Evolutionary conservation across 2,797 vertebrate genomes (phyloP).

Genomic region (Scyliorhinus canicula): DNA sequence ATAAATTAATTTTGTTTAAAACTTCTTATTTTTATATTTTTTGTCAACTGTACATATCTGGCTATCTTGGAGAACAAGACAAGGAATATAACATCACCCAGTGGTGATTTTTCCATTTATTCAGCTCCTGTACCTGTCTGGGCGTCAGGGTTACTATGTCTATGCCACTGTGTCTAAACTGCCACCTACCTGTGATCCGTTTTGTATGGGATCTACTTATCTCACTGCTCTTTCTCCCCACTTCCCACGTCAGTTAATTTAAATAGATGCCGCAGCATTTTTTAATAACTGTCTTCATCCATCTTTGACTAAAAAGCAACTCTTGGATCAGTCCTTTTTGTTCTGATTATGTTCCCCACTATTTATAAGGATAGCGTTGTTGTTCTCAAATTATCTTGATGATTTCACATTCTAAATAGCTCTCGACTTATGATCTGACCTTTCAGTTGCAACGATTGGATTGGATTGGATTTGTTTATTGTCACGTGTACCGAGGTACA

Average conservation of each 20-base stretch:
- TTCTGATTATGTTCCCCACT: not conserved
- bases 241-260: not conserved
- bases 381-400: not conserved
- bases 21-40: too few species aligned
- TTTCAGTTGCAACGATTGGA: not conserved
- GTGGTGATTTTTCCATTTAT: not conserved
- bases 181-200: not conserved
- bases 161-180: not conserved
- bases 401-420: not conserved
- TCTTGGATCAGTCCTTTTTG: not conserved
- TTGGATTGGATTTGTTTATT: too few species aligned
- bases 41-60: too few species aligned
- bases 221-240: not conserved
- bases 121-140: not conserved
- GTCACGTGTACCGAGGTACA: too few species aligned
- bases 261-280: not conserved
- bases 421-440: not conserved
- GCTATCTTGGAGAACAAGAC: too few species aligned
- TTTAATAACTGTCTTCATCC: not conserved
- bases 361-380: not conserved
- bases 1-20: too few species aligned
- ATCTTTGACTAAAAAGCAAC: not conserved
- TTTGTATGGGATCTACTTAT: not conserved
- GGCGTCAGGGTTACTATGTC: not conserved
- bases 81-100: too few species aligned